A percentile compares a stretch with the other conserved stretches of the same genome.
These are phyloP conservation scores for Lissocephala sabroskyi DNA, from an alignment of 2,888 invertebrate genomes.

Conservation along the genomic window DNA sequence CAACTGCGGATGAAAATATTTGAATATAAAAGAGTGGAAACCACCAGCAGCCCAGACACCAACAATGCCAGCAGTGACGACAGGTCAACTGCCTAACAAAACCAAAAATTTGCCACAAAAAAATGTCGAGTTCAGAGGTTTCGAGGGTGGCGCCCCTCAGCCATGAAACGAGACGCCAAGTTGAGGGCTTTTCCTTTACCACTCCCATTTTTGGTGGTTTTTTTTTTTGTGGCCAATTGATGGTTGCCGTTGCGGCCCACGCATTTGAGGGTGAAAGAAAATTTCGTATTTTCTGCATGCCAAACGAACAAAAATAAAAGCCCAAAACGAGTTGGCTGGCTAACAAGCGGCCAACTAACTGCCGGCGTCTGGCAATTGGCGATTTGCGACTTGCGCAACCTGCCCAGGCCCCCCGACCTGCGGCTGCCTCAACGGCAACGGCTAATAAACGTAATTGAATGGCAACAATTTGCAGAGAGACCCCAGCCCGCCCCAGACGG, in stretches of 20 bases:
- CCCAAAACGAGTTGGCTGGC: constrained; percentile 19
- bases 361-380: constrained; percentile 2
- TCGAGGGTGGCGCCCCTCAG: constrained; percentile 4
- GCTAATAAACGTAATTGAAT: constrained; percentile 26
- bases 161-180: constrained; percentile 9
- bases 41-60: too few relatives aligned
- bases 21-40: too few relatives aligned
- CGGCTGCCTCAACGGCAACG: constrained; percentile 1
- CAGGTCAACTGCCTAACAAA: too few relatives aligned
- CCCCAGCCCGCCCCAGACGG: neutral
- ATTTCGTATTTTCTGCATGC: neutral
- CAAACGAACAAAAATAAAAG: neutral
- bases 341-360: neutral
- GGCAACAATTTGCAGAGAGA: constrained; percentile 18
- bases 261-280: too few relatives aligned
- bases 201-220: too few relatives aligned
- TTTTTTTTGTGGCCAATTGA: neutral
- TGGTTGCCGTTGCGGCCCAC: constrained; percentile 14
- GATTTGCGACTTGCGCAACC: constrained; percentile 7
- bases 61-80: too few relatives aligned
- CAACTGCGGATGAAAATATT: too few relatives aligned
- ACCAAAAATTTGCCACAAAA: constrained; percentile 46
- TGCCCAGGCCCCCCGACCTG: neutral
- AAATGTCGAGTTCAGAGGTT: constrained; percentile 41
- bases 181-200: constrained; percentile 15